A percentile compares a stretch with the other conserved stretches of the same genome.
Conservation (phyloP, 2,888 invertebrate genomes). For the Baronia brevicornis region DNA sequence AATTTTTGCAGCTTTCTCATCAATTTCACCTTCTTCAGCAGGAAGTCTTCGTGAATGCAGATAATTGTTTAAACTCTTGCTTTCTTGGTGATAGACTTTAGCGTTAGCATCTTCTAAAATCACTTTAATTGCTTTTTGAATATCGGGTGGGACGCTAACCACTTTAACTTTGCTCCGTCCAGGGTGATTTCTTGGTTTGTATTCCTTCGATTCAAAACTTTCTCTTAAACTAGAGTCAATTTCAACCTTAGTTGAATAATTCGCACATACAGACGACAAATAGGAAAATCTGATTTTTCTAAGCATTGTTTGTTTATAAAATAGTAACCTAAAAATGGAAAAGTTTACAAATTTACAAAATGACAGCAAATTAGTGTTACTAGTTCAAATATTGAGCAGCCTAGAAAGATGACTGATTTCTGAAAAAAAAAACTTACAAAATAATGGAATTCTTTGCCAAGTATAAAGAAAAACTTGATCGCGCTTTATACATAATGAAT, state of each 20-base stretch:
- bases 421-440: too few relatives aligned
- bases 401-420: too few relatives aligned
- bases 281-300: slow-evolving; percentile 42
- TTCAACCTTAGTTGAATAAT: slow-evolving; percentile 56
- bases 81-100: slow-evolving; percentile 71
- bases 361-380: too few relatives aligned
- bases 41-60: slow-evolving; percentile 79
- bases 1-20: slow-evolving; percentile 55
- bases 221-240: slow-evolving; percentile 67
- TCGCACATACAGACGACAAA: slow-evolving; percentile 30
- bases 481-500: too few relatives aligned
- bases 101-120: slow-evolving; percentile 76
- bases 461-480: too few relatives aligned
- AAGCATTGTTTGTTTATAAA: slow-evolving; percentile 42
- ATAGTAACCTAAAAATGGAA: too few relatives aligned
- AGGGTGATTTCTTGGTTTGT: slow-evolving; percentile 83
- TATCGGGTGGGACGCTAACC: slow-evolving; percentile 75
- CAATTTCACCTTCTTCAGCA: slow-evolving; percentile 73
- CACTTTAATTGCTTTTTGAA: slow-evolving; percentile 73
- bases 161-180: slow-evolving; percentile 76
- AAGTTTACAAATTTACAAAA: too few relatives aligned
- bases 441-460: too few relatives aligned
- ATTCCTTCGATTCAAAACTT: slow-evolving; percentile 64
- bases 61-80: slow-evolving; percentile 73
- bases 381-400: too few relatives aligned